phyloP scores from a whole-genome alignment of 2,888 invertebrate species.

The Blastobasis adustella region DNA sequence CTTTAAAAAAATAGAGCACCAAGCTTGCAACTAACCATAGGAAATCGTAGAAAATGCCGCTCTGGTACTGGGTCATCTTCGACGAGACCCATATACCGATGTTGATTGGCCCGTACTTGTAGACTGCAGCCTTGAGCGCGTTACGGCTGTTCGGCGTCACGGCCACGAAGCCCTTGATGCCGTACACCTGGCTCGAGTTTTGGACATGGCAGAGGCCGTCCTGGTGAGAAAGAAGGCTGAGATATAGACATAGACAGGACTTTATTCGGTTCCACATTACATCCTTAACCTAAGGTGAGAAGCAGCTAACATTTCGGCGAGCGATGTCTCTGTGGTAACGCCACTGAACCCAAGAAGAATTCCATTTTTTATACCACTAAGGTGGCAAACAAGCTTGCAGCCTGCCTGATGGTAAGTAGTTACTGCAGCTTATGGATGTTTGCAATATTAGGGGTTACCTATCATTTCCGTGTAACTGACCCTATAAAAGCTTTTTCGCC shows the following conservation, averaged over 20 bases:
- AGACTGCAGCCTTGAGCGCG: slow-evolving; percentile 33
- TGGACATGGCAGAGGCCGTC: slow-evolving; percentile 29
- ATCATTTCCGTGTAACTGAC: too few relatives aligned
- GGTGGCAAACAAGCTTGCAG: too few relatives aligned
- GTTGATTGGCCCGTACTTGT: slow-evolving; percentile 36
- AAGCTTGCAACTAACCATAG: slow-evolving; percentile 24
- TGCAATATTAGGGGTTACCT: too few relatives aligned
- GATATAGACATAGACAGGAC: too few relatives aligned
- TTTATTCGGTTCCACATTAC: background rate
- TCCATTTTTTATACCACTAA: too few relatives aligned
- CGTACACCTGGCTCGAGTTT: slow-evolving; percentile 26
- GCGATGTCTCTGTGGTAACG: too few relatives aligned
- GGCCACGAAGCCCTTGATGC: slow-evolving; percentile 28
- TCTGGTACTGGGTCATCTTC: slow-evolving; percentile 26
- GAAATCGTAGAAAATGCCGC: slow-evolving; percentile 35
- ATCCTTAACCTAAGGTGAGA: too few relatives aligned
- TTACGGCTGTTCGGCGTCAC: slow-evolving; percentile 29
- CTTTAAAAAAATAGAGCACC: background rate
- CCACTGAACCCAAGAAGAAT: too few relatives aligned
- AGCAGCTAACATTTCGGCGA: too few relatives aligned
- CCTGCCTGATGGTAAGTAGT: too few relatives aligned
- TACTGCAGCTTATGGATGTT: too few relatives aligned
- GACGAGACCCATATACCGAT: slow-evolving; percentile 23
- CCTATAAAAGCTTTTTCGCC: too few relatives aligned
- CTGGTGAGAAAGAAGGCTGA: slow-evolving; percentile 16